phyloP scores from a whole-genome alignment of 2,888 invertebrate species.

The Ectobius pallidus region DNA sequence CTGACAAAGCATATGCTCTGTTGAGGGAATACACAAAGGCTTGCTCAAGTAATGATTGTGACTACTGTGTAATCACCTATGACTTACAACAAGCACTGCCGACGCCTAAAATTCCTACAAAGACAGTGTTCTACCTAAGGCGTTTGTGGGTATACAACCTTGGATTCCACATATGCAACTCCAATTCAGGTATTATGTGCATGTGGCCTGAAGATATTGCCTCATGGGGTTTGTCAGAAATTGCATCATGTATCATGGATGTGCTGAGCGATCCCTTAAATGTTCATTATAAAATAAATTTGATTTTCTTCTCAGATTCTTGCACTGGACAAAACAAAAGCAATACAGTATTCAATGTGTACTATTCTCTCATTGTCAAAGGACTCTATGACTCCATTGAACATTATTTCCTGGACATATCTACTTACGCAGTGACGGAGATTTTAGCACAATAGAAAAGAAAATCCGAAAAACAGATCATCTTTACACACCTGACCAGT shows the following conservation, averaged over 20 bases:
- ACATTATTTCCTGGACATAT: constrained; percentile 12
- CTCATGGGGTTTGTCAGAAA: constrained; percentile 6
- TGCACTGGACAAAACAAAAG: constrained; percentile 12
- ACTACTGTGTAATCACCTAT: not conserved
- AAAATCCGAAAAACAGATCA: not conserved
- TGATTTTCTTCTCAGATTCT: not conserved
- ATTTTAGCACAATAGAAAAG: constrained; percentile 6
- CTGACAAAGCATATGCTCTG: not conserved
- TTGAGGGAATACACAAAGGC: not conserved
- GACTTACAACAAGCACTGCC: constrained; percentile 5
- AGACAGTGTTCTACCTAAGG: constrained; percentile 13
- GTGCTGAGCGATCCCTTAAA: constrained; percentile 4
- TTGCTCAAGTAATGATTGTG: not conserved
- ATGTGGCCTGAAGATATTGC: constrained; percentile 3
- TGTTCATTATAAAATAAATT: constrained; percentile 3
- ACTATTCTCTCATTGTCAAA: not conserved
- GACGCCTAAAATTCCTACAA: not conserved
- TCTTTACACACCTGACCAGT: constrained; percentile 17
- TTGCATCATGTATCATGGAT: not conserved
- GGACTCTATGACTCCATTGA: constrained; percentile 10
- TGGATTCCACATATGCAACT: constrained; percentile 16
- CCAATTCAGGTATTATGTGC: constrained; percentile 15
- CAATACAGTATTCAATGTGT: constrained; percentile 10
- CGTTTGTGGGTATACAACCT: constrained; percentile 4
- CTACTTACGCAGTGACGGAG: constrained; percentile 5